A percentile compares a stretch with the other conserved stretches of the same genome.
Conservation (phyloP, 2,797 vertebrate genomes). For the Masticophis lateralis region DNA sequence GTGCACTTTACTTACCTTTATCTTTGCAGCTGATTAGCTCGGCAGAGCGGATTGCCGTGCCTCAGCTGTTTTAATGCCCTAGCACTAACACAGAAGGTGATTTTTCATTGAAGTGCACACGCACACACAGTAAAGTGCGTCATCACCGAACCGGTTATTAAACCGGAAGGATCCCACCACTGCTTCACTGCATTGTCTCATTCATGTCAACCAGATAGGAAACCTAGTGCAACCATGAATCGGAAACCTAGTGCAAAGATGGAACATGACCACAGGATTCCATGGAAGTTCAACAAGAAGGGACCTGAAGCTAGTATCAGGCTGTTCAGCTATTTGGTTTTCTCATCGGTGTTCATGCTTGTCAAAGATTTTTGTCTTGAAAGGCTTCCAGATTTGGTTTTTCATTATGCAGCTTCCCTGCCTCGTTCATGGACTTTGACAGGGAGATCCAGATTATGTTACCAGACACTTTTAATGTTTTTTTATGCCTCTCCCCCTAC, state of each 20-base stretch:
- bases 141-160: no score
- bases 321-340: background rate
- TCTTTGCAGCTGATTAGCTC: no score
- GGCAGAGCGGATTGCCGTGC: no score
- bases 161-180: no score
- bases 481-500: background rate
- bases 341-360: fast-evolving
- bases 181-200: background rate
- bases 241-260: background rate
- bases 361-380: background rate
- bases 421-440: fast-evolving
- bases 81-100: no score
- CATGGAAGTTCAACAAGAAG: background rate
- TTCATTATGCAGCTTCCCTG: background rate
- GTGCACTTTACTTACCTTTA: no score
- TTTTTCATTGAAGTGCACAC: no score
- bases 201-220: background rate
- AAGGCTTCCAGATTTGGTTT: background rate
- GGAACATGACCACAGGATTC: background rate
- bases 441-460: background rate
- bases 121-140: no score
- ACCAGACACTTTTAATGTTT: background rate
- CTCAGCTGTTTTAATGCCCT: no score
- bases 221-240: background rate
- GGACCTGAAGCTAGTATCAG: background rate